Percentiles rank a stretch among this genome's conserved stretches.
Evolutionary conservation across 1,140 invertebrate species (phyloP).

Genomic region (Trichoplusia ni): DNA sequence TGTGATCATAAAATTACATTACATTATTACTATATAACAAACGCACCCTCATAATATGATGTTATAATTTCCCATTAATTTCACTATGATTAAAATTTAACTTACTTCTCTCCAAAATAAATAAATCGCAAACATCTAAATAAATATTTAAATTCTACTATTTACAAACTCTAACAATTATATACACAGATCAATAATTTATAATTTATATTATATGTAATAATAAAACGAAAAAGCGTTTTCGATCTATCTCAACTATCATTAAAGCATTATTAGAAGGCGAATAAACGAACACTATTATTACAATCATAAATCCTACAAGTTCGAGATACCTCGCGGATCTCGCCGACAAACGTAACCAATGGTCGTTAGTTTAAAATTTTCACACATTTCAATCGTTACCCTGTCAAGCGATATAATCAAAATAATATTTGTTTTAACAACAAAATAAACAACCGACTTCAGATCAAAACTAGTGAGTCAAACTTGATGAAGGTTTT

Average conservation of each 20-base stretch:
- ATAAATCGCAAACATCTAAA: constrained; percentile 47
- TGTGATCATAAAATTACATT: constrained; percentile 57
- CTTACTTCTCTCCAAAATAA: constrained; percentile 34
- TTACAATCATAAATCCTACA: constrained; percentile 40
- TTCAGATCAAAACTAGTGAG: too few relatives aligned
- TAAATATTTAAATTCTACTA: constrained; percentile 62
- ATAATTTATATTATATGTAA: constrained; percentile 45
- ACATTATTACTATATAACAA: constrained; percentile 44
- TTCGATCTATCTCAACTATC: constrained; percentile 46
- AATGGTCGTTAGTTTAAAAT: neutral
- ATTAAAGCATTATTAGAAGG: constrained; percentile 74
- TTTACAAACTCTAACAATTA: constrained; percentile 68
- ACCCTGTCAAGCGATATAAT: constrained; percentile 58
- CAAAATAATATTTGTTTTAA: too few relatives aligned
- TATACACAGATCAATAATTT: constrained; percentile 69
- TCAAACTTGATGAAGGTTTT: too few relatives aligned
- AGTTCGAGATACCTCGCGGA: constrained; percentile 34
- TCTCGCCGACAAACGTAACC: constrained; percentile 8
- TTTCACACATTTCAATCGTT: constrained; percentile 32
- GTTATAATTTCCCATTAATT: constrained; percentile 38
- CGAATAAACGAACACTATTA: constrained; percentile 68
- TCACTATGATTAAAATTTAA: constrained; percentile 39
- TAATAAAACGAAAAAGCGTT: constrained; percentile 52
- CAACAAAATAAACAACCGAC: too few relatives aligned
- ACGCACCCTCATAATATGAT: constrained; percentile 52